Base-by-base conservation (phyloP, 2,113 vertebrate species). In the Picathartes gymnocephalus region DNA sequence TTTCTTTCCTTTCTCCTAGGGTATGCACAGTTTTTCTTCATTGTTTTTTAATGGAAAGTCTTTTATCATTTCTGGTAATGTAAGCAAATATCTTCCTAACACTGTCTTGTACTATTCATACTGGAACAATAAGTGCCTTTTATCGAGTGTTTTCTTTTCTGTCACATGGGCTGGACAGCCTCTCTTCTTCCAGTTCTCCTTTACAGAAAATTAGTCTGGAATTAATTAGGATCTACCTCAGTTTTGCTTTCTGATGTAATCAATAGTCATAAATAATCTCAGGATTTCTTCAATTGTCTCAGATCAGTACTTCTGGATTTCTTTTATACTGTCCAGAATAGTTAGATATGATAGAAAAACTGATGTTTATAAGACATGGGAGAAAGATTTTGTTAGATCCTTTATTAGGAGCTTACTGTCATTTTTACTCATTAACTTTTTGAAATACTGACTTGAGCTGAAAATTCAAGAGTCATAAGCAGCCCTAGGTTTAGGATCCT, bases 1-100 rank as follows among this genome's bases (percentile, higher is more conserved):
- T 97, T 94, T 97, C 96, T 95, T 97, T 92, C 95, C 95, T 95
- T 97, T 97, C 95, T 97, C 95, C 95, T 97, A 97, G 95, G 95
- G 96, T 97, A 94, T 69, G 81, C 95, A 95, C 94, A 96, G 93
- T 96, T 95, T 95, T 96, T 95, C 76, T 95, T 97, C 95, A 96
- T 96, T 20, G 62, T 89, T 96, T 97, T 97, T 97, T 97, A 97
- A 97, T 97, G 93, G 86, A 95, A 93, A 93, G 96, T 97, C 88
- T 97, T 97, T 96, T 88, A 96, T 97, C 95, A 97, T 95, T 97
- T 95, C 84, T 95, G 48, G 77, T 95, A 97, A 96, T 93, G 58
- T 89, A 87, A 91, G 88, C 81, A 96, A 95, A 92, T 95, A 90
- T 96, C 93, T 95, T 96, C 25, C 88, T 86, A 90, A 80, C 20